Evolutionary conservation across 2,888 invertebrate genomes (phyloP).

Genomic region (Spatulosminthurus flaviceps): DNA sequence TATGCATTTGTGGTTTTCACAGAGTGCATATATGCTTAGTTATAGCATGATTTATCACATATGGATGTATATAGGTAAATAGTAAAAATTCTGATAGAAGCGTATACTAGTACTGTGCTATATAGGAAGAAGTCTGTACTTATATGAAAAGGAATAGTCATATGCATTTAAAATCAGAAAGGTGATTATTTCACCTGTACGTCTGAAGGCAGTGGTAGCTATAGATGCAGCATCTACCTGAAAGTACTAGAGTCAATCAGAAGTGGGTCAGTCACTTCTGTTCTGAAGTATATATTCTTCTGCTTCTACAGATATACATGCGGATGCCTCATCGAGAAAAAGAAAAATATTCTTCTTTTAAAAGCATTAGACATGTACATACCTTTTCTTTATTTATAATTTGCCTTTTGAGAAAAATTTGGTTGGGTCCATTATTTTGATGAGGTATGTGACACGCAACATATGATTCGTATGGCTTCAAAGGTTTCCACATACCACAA

Average conservation of each 20-base stretch:
- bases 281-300: background rate
- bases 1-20: too few species aligned
- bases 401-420: background rate
- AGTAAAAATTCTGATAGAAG: too few species aligned
- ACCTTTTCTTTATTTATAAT: constrained; percentile 8
- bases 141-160: too few species aligned
- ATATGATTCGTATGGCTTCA: too few species aligned
- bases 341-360: background rate
- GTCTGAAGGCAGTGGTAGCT: background rate
- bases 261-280: constrained; percentile 11
- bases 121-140: too few species aligned
- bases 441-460: background rate
- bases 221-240: background rate
- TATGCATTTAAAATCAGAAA: background rate
- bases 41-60: too few species aligned
- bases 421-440: background rate
- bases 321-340: background rate
- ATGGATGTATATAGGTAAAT: background rate
- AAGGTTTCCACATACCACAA: too few species aligned
- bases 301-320: background rate
- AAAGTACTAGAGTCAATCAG: background rate
- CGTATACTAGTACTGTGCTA: too few species aligned
- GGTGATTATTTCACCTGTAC: background rate
- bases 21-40: too few species aligned
- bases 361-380: background rate